Conservation (phyloP, 2,888 invertebrate species). For the Schizaphis graminum region DNA sequence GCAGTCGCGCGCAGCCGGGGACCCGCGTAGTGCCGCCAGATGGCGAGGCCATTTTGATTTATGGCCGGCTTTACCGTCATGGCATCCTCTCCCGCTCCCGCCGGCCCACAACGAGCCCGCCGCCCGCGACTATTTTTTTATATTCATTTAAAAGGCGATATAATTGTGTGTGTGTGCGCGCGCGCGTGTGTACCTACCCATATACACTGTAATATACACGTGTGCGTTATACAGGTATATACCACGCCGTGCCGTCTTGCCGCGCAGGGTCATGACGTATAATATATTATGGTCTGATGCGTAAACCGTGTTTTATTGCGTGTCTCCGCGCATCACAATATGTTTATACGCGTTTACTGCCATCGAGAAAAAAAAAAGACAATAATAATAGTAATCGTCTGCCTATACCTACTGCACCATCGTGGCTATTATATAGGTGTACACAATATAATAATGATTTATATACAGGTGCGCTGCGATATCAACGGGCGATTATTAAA, state of each 20-base stretch:
- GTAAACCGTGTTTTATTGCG: constrained; percentile 57
- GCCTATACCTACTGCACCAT: background rate
- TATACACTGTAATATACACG: background rate
- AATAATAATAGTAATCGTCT: background rate
- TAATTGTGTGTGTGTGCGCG: constrained; percentile 25
- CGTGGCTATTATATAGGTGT: background rate
- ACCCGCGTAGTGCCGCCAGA: constrained; percentile 56
- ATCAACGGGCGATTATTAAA: constrained; percentile 18
- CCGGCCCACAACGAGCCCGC: background rate
- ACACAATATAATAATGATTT: background rate
- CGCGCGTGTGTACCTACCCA: background rate
- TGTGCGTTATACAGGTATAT: background rate
- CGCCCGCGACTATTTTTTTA: constrained; percentile 27
- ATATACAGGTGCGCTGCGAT: background rate
- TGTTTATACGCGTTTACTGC: background rate
- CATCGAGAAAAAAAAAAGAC: background rate
- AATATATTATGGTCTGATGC: background rate
- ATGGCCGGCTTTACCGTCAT: constrained; percentile 62
- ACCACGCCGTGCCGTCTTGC: background rate
- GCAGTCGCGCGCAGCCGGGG: constrained; percentile 53
- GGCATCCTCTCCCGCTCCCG: constrained; percentile 34
- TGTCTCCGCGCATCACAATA: constrained; percentile 15
- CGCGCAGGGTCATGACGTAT: background rate
- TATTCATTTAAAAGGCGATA: constrained; percentile 26
- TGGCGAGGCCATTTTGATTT: constrained; percentile 65